Percentiles rank a stretch among this genome's conserved stretches.
Evolutionary conservation across 2,113 vertebrate genomes (phyloP).

Genomic region (Psammodynastes pulverulentus): DNA sequence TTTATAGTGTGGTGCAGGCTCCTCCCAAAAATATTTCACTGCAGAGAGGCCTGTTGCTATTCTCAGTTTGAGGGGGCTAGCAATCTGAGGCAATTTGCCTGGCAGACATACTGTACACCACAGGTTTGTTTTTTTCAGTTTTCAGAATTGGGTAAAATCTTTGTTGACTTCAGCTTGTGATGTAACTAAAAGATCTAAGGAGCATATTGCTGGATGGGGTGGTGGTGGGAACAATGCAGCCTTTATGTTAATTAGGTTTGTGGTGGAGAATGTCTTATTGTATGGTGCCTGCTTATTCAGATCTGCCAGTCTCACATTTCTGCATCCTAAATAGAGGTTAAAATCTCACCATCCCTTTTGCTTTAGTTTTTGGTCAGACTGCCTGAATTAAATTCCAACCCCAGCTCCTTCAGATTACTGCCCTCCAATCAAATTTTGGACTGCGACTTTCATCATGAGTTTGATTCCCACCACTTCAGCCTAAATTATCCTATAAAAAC

Average conservation of each 20-base stretch:
- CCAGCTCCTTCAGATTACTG: neutral
- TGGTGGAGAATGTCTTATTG: neutral
- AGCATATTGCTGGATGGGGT: neutral
- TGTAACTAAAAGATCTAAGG: neutral
- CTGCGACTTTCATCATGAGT: neutral
- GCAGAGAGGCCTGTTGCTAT: neutral
- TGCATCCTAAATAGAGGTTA: neutral
- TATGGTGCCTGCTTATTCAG: neutral
- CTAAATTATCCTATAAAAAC: neutral
- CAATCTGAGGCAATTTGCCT: neutral
- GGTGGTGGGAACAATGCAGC: neutral
- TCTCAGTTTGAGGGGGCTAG: neutral
- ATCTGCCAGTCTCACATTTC: neutral
- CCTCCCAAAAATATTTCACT: neutral
- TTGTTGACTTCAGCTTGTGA: neutral
- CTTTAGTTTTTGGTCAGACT: neutral
- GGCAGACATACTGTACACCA: neutral
- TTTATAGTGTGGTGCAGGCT: too few species aligned
- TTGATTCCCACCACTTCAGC: neutral
- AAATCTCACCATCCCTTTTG: neutral
- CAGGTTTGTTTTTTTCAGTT: neutral
- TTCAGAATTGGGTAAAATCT: neutral
- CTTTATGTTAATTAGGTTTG: too few species aligned
- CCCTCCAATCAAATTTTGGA: neutral
- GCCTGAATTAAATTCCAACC: too few species aligned